Percentiles rank a stretch among this genome's conserved stretches.
Conservation (phyloP, 2,797 vertebrate species). For the Champsocephalus gunnari region DNA sequence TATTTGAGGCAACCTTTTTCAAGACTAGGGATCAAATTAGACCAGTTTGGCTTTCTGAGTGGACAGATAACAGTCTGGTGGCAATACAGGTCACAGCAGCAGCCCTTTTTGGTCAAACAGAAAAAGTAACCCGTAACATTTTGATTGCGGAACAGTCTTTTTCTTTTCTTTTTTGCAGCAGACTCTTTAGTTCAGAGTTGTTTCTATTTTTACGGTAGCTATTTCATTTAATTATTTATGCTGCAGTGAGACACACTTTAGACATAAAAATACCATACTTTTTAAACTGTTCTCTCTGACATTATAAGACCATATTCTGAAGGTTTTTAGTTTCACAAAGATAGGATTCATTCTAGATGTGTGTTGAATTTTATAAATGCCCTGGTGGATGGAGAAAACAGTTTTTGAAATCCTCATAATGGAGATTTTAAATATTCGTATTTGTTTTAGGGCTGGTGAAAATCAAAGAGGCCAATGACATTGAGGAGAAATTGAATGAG, state of each 20-base stretch:
- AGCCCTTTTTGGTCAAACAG: slow-evolving; percentile 19
- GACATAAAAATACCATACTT: background rate
- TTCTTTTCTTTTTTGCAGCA: background rate
- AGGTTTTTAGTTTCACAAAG: background rate
- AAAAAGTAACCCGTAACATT: slow-evolving; percentile 21
- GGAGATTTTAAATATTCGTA: background rate
- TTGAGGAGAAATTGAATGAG: slow-evolving; percentile 94
- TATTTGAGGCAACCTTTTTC: slow-evolving; percentile 36
- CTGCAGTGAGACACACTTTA: no score
- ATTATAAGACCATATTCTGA: background rate
- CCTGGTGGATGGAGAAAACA: background rate
- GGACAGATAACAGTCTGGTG: slow-evolving; percentile 19
- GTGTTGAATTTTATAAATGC: background rate
- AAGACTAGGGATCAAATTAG: slow-evolving; percentile 16
- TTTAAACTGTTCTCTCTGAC: background rate
- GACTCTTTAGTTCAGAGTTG: no score
- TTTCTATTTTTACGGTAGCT: no score
- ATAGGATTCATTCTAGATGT: no score
- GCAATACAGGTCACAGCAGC: slow-evolving; percentile 55
- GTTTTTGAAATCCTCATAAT: background rate
- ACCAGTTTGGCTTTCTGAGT: slow-evolving; percentile 30
- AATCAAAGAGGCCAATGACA: slow-evolving; percentile 94
- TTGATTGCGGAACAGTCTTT: slow-evolving; percentile 5
- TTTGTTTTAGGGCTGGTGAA: slow-evolving; percentile 89
- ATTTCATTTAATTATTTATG: no score